These are phyloP conservation scores for Onychostruthus taczanowskii DNA, from an alignment of 2,113 vertebrate species.

Conservation along the genomic window DNA sequence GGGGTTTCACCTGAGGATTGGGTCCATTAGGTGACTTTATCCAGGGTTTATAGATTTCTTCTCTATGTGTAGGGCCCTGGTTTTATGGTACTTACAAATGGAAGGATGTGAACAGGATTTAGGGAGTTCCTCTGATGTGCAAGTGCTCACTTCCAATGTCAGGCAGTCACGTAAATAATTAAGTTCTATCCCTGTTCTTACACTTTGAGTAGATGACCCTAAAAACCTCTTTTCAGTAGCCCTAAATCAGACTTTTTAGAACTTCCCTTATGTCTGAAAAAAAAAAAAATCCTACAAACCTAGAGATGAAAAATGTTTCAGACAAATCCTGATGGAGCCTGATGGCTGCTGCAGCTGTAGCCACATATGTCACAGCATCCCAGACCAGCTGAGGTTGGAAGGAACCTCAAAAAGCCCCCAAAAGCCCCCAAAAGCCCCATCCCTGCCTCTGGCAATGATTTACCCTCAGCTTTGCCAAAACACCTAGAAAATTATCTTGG, in stretches of 20 bases:
- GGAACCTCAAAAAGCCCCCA: background rate
- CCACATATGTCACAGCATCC: rapidly evolving
- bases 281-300: too few species aligned
- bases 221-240: background rate
- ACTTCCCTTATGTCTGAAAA: background rate
- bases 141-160: background rate
- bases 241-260: background rate
- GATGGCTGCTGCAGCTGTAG: background rate
- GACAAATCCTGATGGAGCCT: background rate
- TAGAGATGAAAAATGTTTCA: background rate
- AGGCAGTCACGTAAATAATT: background rate
- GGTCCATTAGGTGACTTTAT: background rate
- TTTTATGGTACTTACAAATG: background rate
- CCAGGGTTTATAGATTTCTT: background rate
- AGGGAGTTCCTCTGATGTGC: background rate
- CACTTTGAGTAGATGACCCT: background rate
- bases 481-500: background rate
- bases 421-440: background rate
- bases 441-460: background rate
- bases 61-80: background rate
- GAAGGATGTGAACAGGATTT: background rate
- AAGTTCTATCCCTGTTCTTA: background rate
- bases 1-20: background rate
- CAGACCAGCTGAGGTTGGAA: background rate
- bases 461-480: rapidly evolving